Evolutionary conservation across 2,888 invertebrate genomes (phyloP).

Genomic region (Deladenus siricidicola): DNA sequence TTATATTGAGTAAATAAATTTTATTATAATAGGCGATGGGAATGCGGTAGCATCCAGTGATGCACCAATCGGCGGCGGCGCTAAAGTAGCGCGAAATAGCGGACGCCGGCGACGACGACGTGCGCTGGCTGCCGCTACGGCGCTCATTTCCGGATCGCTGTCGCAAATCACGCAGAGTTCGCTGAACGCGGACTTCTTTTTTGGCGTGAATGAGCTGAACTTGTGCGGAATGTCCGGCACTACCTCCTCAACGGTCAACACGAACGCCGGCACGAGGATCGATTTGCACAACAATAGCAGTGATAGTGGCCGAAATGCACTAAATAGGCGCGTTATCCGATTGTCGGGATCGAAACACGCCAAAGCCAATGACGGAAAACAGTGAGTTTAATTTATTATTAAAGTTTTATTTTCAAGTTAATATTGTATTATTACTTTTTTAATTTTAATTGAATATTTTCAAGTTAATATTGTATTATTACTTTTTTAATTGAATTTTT

Average conservation of each 20-base stretch:
- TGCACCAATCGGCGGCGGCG: not conserved
- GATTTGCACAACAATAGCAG: not conserved
- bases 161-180: conserved; percentile 15
- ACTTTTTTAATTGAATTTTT: no score
- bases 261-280: no score
- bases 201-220: conserved; percentile 20
- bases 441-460: no score
- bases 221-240: conserved; percentile 11
- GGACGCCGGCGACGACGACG: not conserved
- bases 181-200: conserved; percentile 19
- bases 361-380: no score
- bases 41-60: not conserved
- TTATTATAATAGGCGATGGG: not conserved
- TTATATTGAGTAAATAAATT: no score
- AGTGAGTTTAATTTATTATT: not conserved
- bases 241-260: no score
- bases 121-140: not conserved
- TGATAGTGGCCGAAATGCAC: no score
- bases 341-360: no score
- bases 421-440: no score
- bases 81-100: not conserved
- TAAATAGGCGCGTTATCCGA: no score
- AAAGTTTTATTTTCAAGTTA: no score
- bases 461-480: no score
- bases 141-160: conserved; percentile 16